Base-by-base conservation (phyloP, 2,888 invertebrate species). In the Craniophora ligustri region DNA sequence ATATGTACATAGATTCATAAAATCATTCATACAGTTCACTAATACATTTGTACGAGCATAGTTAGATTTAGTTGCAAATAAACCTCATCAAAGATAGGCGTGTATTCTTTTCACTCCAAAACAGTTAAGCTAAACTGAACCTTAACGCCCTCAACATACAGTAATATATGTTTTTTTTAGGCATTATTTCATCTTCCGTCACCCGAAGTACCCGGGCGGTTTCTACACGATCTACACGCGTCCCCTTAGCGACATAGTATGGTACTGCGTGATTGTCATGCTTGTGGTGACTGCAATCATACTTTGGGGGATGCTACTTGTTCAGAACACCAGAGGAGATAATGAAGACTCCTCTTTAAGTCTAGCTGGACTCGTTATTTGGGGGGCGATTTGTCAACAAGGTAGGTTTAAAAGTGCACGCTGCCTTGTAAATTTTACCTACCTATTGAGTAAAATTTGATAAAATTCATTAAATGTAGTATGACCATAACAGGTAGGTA, bases 101-200 rank as follows among this genome's bases (percentile, higher is more conserved):
- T n/a, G n/a, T n/a, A n/a, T n/a, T n/a, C n/a, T n/a, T n/a, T n/a
- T n/a, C n/a, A n/a, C n/a, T n/a, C n/a, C n/a, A n/a, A n/a, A n/a
- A n/a, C n/a, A n/a, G n/a, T n/a, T n/a, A n/a, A n/a, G n/a, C n/a
- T n/a, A n/a, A n/a, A n/a, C n/a, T n/a, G n/a, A n/a, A n/a, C n/a
- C n/a, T n/a, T n/a, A n/a, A n/a, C n/a, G n/a, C n/a, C 3, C 1
- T 7, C 5, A 21, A 21, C 5, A n/a, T 21, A 23, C 10, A 10
- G 23, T 10, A 23, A 10, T 23, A 10, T 1, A 23, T 26, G 40
- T 30, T 2, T 48, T 10, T 28, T 61, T 79, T 77, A 96, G 96
- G 56, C 94, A 95, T 1, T 91, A 94, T 36, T 95, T 96, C 75
- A 94, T 96, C 55, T 95, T 96, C 74, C 95, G 96, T 0, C 95